Evolutionary conservation across 2,888 invertebrate genomes (phyloP).

Genomic region (Ptycholaimellus sp.): DNA sequence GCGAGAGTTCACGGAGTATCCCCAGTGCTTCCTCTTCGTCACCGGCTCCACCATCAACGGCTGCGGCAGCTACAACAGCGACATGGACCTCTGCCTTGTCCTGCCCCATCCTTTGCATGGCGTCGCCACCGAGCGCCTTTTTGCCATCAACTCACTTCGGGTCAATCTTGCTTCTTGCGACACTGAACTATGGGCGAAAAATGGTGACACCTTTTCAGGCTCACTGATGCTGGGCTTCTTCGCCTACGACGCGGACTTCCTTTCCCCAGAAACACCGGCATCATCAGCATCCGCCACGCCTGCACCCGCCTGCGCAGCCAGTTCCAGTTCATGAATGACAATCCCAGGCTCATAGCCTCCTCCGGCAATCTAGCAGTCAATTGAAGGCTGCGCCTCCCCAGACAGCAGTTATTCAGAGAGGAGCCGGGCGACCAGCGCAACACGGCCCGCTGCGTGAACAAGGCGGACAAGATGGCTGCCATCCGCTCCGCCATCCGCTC

Average conservation of each 20-base stretch:
- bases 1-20: too few species aligned
- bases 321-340: too few species aligned
- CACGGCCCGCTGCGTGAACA: conserved; percentile 14
- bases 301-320: too few species aligned
- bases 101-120: not conserved
- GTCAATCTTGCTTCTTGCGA: too few species aligned
- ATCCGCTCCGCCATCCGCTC: too few species aligned
- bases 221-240: conserved; percentile 21
- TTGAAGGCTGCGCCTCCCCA: too few species aligned
- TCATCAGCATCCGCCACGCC: conserved; percentile 13
- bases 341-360: too few species aligned
- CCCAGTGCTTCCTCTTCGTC: conserved; percentile 8
- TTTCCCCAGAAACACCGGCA: conserved; percentile 12
- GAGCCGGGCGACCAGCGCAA: conserved; percentile 20
- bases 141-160: too few species aligned
- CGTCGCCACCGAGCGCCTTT: conserved; percentile 2
- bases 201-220: conserved; percentile 10
- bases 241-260: conserved; percentile 17
- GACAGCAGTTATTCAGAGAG: conserved; percentile 17
- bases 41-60: conserved; percentile 21
- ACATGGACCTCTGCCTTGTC: conserved; percentile 20
- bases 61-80: conserved; percentile 20
- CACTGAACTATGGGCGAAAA: too few species aligned
- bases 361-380: too few species aligned
- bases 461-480: conserved; percentile 1